These are phyloP conservation scores for Scarus forsteni DNA, from an alignment of 2,797 vertebrate genomes.

Conservation along the genomic window DNA sequence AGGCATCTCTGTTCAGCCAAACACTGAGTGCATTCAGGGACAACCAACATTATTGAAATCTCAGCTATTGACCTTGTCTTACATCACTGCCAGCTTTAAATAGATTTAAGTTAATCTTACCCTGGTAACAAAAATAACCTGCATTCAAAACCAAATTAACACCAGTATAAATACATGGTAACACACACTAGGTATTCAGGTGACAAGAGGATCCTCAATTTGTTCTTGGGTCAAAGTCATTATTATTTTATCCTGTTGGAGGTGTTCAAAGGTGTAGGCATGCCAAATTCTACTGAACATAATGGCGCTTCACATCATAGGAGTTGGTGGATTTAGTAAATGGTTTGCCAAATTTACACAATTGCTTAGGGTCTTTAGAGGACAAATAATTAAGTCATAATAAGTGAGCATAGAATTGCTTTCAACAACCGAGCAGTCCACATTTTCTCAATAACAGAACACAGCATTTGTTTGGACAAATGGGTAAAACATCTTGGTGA, in stretches of 20 bases:
- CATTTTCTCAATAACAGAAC: too few species aligned
- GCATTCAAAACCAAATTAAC: constrained; percentile 5
- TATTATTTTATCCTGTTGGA: neutral
- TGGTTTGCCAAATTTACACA: fast-evolving
- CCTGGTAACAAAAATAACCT: constrained; percentile 28
- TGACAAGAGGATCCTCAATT: neutral
- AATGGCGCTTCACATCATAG: neutral
- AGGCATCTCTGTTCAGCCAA: neutral
- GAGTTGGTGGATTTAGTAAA: fast-evolving
- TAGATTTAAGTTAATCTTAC: constrained; percentile 35
- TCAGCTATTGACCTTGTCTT: constrained; percentile 27
- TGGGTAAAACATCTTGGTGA: too few species aligned
- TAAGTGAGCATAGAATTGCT: too few species aligned
- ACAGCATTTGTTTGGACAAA: too few species aligned
- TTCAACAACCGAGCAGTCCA: too few species aligned
- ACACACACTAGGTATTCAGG: neutral
- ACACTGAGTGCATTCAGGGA: constrained; percentile 1
- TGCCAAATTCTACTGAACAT: constrained; percentile 19
- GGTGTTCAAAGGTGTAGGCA: neutral
- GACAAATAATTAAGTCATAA: too few species aligned
- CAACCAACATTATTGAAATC: constrained; percentile 13
- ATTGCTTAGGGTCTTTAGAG: too few species aligned
- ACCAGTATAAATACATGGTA: neutral
- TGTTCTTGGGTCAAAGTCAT: neutral
- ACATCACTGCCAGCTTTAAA: constrained; percentile 35